phyloP scores from a whole-genome alignment of 2,888 invertebrate genomes.

The Anticlea derivata region DNA sequence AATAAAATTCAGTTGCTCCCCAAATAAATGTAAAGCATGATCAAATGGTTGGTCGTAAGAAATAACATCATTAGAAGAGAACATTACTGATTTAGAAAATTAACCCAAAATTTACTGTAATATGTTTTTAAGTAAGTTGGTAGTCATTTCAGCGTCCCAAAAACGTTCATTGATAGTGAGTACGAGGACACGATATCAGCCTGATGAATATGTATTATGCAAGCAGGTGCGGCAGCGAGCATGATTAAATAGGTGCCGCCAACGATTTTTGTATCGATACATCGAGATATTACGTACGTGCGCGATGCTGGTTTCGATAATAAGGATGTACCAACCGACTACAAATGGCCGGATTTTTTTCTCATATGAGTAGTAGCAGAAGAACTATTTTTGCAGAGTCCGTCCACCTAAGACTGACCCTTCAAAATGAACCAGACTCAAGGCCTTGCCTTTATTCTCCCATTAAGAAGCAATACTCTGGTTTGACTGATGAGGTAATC shows the following conservation, averaged over 20 bases:
- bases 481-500: no score
- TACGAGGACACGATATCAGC: conserved; percentile 62
- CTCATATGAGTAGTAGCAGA: no score
- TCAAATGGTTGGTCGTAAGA: not conserved
- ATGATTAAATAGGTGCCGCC: conserved; percentile 79
- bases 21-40: no score
- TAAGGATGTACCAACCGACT: conserved; percentile 1
- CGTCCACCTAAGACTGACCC: no score
- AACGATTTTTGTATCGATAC: conserved; percentile 71
- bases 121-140: no score
- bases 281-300: conserved; percentile 45
- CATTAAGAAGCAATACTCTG: no score
- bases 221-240: conserved; percentile 69
- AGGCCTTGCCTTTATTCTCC: no score
- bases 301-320: conserved; percentile 48
- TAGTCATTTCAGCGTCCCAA: conserved; percentile 45
- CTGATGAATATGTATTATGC: conserved; percentile 82
- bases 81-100: no score
- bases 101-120: no score
- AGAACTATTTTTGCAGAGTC: no score
- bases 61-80: no score
- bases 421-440: no score
- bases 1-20: not conserved
- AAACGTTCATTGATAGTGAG: conserved; percentile 72
- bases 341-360: not conserved